Evolutionary conservation across 2,888 invertebrate genomes (phyloP).

Genomic region (Terebella lapidaria): DNA sequence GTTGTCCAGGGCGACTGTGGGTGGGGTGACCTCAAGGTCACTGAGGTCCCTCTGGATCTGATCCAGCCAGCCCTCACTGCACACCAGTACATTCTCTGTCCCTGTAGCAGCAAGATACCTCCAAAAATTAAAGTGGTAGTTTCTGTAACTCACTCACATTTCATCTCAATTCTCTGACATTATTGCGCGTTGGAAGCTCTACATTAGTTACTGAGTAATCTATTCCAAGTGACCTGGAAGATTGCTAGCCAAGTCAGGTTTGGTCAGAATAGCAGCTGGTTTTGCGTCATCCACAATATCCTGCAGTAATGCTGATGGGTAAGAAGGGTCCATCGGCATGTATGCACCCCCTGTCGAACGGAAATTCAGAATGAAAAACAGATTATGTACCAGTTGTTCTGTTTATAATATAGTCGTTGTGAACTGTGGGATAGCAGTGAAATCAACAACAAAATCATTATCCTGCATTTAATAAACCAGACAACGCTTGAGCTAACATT

Average conservation of each 20-base stretch:
- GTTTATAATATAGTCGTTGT: too few relatives aligned
- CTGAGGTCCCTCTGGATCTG: slow-evolving; percentile 23
- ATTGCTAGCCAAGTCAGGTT: slow-evolving; percentile 25
- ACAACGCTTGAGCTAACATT: too few relatives aligned
- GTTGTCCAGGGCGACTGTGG: slow-evolving; percentile 36
- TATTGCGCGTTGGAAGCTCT: too few relatives aligned
- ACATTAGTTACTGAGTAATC: too few relatives aligned
- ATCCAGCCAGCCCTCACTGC: slow-evolving; percentile 36
- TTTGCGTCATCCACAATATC: slow-evolving; percentile 50
- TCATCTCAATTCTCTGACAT: too few relatives aligned
- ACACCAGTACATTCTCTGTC: slow-evolving; percentile 26
- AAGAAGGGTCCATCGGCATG: slow-evolving; percentile 52
- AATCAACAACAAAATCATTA: too few relatives aligned
- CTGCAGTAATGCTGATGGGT: slow-evolving; percentile 45
- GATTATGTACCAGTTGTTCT: too few relatives aligned
- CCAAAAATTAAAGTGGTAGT: too few relatives aligned
- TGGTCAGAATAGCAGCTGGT: slow-evolving; percentile 43
- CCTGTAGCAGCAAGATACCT: slow-evolving; percentile 3
- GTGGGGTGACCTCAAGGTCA: slow-evolving; percentile 6
- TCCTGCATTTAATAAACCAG: too few relatives aligned
- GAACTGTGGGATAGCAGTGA: too few relatives aligned
- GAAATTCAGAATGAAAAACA: too few relatives aligned
- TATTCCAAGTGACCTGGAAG: slow-evolving; percentile 26
- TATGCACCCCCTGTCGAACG: slow-evolving; percentile 48
- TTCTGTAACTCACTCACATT: too few relatives aligned